A percentile compares a stretch with the other conserved stretches of the same genome.
Evolutionary conservation across 2,888 invertebrate species (phyloP).

Genomic region (Cosmorhoe ocellata): DNA sequence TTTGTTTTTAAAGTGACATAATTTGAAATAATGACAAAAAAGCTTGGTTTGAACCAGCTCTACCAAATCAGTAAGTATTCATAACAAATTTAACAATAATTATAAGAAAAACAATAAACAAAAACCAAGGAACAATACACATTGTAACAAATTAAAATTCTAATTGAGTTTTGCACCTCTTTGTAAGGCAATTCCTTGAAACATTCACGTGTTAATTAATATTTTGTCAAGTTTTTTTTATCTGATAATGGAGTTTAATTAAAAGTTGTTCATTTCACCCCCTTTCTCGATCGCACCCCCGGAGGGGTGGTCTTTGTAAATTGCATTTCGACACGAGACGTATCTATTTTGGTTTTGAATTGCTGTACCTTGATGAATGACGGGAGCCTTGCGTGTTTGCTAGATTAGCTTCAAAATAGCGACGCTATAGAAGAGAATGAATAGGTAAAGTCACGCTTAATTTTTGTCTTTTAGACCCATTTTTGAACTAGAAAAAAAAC

Average conservation of each 20-base stretch:
- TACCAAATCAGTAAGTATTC: too few relatives aligned
- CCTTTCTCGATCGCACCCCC: conserved; percentile 21
- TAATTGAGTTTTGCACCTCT: conserved; percentile 4
- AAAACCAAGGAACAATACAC: neutral
- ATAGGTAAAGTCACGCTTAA: too few relatives aligned
- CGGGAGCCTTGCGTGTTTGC: conserved; percentile 2
- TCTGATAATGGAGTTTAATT: conserved; percentile 56
- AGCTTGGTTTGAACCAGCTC: too few relatives aligned
- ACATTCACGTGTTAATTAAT: conserved; percentile 37
- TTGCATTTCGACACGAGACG: conserved; percentile 38
- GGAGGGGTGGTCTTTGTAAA: conserved; percentile 26
- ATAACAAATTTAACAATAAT: too few relatives aligned
- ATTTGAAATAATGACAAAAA: too few relatives aligned
- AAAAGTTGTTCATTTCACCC: conserved; percentile 50
- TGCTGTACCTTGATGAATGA: conserved; percentile 16
- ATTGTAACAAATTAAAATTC: neutral
- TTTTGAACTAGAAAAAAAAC: too few relatives aligned
- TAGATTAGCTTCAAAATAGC: neutral
- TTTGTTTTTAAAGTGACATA: too few relatives aligned
- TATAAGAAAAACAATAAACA: too few relatives aligned
- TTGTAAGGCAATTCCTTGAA: conserved; percentile 13
- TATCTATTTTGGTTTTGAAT: conserved; percentile 30
- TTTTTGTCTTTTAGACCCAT: too few relatives aligned
- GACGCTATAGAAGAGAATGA: neutral
- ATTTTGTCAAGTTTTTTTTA: conserved; percentile 38